Base-by-base conservation (phyloP, 2,888 invertebrate genomes). In the Synanthedon tipuliformis region DNA sequence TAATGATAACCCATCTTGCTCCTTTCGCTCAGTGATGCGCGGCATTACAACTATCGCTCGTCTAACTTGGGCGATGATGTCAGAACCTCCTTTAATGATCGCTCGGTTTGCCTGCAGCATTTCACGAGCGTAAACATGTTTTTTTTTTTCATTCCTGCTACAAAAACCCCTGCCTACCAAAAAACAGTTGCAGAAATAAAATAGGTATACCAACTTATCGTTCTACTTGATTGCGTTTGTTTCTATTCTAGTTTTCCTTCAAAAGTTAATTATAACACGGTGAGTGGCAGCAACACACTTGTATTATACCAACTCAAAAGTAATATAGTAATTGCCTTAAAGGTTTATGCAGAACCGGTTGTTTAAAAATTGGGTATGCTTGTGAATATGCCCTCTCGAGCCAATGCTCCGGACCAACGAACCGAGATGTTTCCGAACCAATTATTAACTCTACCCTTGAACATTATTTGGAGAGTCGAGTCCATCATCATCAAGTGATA, bases 1-100 rank as follows among this genome's bases (percentile, higher is more conserved):
- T 61, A 59, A 62, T 73, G 77, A 82, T 83, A 80, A 73, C 70
- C 70, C 69, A 79, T 80, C 78, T 76, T 65, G 69, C 64, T 68
- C 71, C 73, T 80, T 81, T 78, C 78, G 73, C 71, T 64, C 60
- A 66, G 64, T 65, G 68, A 62, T 64, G 66, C 61, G 56, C 62
- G 59, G 71, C 78, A 74, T 75, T 78, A 81, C 70, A 80, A 84
- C 81, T 81, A 81, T 78, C 69, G 65, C 63, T 57, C 67, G 57
- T 69, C 75, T 76, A 78, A 81, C 68, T 79, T 73, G 56, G 78
- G 73, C 82, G 86, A 78, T 87, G 87, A 87, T 87, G 87, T 87
- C 87, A 87, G 82, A 49, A 68, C 66, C 70, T 75, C 76, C 78
- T 77, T 75, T 78, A 79, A 78, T 73, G 77, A 73, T 65, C 66